phyloP scores from a whole-genome alignment of 2,113 vertebrate genomes.

The Lepidiolamprologus cunningtoni region DNA sequence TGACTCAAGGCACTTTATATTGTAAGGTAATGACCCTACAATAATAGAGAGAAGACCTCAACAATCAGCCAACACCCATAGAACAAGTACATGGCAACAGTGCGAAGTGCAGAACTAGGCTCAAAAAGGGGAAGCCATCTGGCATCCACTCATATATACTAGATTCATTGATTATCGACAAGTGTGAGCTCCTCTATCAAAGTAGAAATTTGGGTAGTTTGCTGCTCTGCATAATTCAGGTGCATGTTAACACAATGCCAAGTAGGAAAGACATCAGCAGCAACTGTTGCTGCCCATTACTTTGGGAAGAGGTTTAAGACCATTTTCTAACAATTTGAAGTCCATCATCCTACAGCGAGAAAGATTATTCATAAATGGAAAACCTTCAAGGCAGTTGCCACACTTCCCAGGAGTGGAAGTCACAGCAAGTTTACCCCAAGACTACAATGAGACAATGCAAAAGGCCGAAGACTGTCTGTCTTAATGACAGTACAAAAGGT shows the following conservation, averaged over 20 bases:
- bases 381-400: neutral
- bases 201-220: neutral
- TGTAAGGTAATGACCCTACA: neutral
- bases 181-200: neutral
- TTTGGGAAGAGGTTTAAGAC: neutral
- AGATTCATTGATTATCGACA: neutral
- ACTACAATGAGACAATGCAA: neutral
- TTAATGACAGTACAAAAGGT: neutral
- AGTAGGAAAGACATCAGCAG: neutral
- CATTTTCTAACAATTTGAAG: neutral
- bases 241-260: neutral
- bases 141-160: neutral
- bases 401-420: neutral
- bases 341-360: neutral
- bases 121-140: neutral
- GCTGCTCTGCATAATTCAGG: neutral
- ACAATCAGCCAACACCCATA: neutral
- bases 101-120: neutral
- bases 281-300: neutral
- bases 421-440: neutral
- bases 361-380: neutral
- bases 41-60: neutral
- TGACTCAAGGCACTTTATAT: neutral
- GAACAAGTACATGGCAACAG: neutral
- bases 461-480: rapidly evolving